Percentiles rank a stretch among this genome's conserved stretches.
Conservation (phyloP, 30 jellyfish, hydroid and myxozoan genomes). For the Aurelia aurita region DNA sequence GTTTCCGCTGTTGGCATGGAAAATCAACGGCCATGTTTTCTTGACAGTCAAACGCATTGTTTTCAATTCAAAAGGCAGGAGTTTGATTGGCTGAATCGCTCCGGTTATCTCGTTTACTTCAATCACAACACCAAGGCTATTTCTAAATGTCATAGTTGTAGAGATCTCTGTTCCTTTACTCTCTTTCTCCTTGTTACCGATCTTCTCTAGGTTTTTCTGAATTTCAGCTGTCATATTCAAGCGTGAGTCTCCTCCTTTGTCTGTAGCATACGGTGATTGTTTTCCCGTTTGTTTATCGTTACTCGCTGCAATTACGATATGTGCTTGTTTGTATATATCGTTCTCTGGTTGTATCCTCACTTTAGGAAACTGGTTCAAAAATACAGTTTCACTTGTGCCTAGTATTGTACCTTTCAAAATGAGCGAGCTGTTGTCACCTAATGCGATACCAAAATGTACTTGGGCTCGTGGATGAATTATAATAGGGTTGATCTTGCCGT, state of each 20-base stretch:
- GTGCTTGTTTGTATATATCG: constrained; percentile 80
- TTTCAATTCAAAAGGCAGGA: constrained; percentile 67
- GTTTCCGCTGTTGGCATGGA: constrained; percentile 81
- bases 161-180: constrained; percentile 28
- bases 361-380: constrained; percentile 56
- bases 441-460: constrained; percentile 80
- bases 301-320: constrained; percentile 46
- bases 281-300: constrained; percentile 35
- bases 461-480: constrained; percentile 76
- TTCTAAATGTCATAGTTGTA: constrained; percentile 39
- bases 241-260: constrained; percentile 52
- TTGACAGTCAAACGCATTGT: constrained; percentile 51
- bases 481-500: constrained; percentile 76
- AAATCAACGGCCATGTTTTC: constrained; percentile 86
- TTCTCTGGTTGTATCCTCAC: constrained; percentile 74
- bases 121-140: constrained; percentile 45
- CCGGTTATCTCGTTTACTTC: constrained; percentile 87
- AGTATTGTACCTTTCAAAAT: constrained; percentile 62
- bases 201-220: constrained; percentile 10
- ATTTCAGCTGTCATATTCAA: constrained; percentile 33
- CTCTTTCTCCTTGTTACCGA: neutral
- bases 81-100: constrained; percentile 69
- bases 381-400: constrained; percentile 70
- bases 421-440: constrained; percentile 67
- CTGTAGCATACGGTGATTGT: constrained; percentile 27